Evolutionary conservation across 2,888 invertebrate species (phyloP).

Genomic region (Myathropa florea): DNA sequence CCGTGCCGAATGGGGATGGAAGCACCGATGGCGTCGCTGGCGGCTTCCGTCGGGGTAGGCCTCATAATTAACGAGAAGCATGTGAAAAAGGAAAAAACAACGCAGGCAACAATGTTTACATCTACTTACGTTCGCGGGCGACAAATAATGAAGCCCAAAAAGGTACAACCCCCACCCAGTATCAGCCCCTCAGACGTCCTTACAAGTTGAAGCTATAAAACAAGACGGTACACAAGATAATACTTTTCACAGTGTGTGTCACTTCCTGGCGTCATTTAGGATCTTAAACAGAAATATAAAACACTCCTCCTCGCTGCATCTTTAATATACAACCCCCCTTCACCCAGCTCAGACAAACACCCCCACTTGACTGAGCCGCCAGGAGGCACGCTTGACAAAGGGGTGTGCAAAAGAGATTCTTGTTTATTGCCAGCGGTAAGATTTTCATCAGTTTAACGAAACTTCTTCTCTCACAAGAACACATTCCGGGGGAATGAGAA

Average conservation of each 20-base stretch:
- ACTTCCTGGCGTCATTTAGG: conserved; percentile 43
- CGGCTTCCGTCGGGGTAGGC: background rate
- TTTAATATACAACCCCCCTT: background rate
- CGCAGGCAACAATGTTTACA: background rate
- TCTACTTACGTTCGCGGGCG: conserved; percentile 17
- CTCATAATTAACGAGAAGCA: conserved; percentile 48
- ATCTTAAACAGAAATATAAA: conserved; percentile 28
- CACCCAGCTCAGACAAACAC: background rate
- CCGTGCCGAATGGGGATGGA: background rate
- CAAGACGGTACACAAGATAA: conserved; percentile 49
- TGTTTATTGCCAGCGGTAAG: conserved; percentile 21
- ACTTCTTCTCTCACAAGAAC: background rate
- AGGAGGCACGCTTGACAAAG: background rate
- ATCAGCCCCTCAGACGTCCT: background rate
- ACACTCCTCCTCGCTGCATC: background rate
- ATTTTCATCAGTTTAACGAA: conserved; percentile 20
- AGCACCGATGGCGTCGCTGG: background rate
- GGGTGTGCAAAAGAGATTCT: background rate
- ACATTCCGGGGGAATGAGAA: background rate
- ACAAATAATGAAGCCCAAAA: conserved; percentile 34
- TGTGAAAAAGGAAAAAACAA: conserved; percentile 17
- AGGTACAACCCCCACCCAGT: background rate
- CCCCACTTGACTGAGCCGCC: background rate
- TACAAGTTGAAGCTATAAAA: conserved; percentile 32
- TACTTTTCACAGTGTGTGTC: conserved; percentile 48